Conservation (phyloP, 1,140 invertebrate genomes). For the Drosophila subobscura region DNA sequence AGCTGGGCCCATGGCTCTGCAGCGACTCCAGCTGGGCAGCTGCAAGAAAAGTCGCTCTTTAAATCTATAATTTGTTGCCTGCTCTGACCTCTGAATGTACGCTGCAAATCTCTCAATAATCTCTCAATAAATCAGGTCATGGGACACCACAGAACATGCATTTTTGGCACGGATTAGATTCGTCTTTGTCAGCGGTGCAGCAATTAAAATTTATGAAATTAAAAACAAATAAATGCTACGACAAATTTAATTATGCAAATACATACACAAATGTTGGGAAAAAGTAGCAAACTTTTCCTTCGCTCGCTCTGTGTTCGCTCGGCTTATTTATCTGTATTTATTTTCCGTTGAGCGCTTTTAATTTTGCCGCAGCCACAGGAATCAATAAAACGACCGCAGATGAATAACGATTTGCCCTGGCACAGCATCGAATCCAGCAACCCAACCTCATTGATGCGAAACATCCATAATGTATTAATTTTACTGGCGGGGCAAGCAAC, state of each 20-base stretch:
- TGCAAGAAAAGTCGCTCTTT: too few species aligned
- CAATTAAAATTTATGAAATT: conserved; percentile 70
- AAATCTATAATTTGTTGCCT: too few species aligned
- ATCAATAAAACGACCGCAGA: conserved; percentile 46
- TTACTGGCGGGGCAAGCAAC: conserved; percentile 30
- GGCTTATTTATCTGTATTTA: conserved; percentile 44
- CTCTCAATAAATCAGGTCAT: too few species aligned
- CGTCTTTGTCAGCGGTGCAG: conserved; percentile 40
- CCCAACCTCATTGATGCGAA: conserved; percentile 25
- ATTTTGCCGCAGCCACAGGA: conserved; percentile 29
- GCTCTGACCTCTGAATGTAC: too few species aligned
- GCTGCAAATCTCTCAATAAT: too few species aligned
- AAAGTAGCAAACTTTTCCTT: conserved; percentile 36
- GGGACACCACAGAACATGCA: conserved; percentile 9
- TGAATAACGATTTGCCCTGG: conserved; percentile 26
- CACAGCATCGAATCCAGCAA: not conserved
- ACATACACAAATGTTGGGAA: not conserved
- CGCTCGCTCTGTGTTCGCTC: conserved; percentile 8
- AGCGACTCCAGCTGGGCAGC: too few species aligned
- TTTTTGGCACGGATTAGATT: conserved; percentile 34
- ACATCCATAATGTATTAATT: conserved; percentile 49
- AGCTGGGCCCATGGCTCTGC: too few species aligned
- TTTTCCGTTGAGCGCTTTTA: conserved; percentile 12
- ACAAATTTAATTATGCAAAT: conserved; percentile 57
- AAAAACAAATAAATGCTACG: conserved; percentile 59